Conservation (phyloP, 2,113 vertebrate genomes). For the Dipodomys spectabilis region DNA sequence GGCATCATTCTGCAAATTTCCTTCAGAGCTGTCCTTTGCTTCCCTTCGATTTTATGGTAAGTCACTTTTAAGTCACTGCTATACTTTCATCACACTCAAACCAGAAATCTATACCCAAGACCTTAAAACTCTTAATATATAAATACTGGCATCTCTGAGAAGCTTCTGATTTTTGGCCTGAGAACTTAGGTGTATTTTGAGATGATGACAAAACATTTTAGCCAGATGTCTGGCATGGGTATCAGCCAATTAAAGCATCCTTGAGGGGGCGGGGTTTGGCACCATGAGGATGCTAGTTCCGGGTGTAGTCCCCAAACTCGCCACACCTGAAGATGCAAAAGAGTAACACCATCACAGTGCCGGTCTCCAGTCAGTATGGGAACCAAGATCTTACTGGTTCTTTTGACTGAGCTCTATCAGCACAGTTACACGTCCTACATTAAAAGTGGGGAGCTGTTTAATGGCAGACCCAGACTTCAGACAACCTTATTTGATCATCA, state of each 20-base stretch:
- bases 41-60: constrained; percentile 64
- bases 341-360: background rate
- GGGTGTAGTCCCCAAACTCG: background rate
- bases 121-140: constrained; percentile 45
- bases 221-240: background rate
- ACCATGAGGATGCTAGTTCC: background rate
- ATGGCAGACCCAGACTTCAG: background rate
- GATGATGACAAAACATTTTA: constrained; percentile 27
- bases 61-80: constrained; percentile 58
- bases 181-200: background rate
- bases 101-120: constrained; percentile 47
- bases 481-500: background rate
- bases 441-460: background rate
- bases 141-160: constrained; percentile 51
- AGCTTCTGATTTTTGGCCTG: constrained; percentile 4
- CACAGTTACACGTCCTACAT: background rate
- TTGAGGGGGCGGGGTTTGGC: too few species aligned
- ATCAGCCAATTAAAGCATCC: background rate
- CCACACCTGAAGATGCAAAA: background rate
- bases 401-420: background rate
- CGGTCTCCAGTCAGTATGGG: background rate
- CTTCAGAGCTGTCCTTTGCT: constrained; percentile 35
- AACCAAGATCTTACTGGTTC: background rate
- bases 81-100: constrained; percentile 37
- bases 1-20: constrained; percentile 26